Evolutionary conservation across 2,797 vertebrate genomes (phyloP).

Genomic region (Yasuhikotakia modesta): DNA sequence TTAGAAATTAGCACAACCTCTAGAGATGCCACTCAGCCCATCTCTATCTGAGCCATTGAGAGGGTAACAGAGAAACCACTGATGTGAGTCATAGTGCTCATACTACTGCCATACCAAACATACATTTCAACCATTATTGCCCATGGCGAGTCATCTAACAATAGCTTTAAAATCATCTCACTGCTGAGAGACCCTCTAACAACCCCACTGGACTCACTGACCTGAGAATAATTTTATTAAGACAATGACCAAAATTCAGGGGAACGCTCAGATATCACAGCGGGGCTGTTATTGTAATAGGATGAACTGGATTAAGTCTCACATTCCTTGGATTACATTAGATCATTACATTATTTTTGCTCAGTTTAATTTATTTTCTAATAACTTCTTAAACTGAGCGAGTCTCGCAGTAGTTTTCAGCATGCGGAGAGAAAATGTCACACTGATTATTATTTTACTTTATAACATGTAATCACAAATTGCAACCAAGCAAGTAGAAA

Average conservation of each 20-base stretch:
- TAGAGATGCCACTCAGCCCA: slow-evolving; percentile 54
- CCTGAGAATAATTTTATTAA: slow-evolving; percentile 36
- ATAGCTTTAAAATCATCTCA: slow-evolving; percentile 29
- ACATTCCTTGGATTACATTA: too few species aligned
- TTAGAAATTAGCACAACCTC: slow-evolving; percentile 57
- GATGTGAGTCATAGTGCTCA: slow-evolving; percentile 24
- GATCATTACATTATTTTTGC: too few species aligned
- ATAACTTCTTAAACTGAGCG: too few species aligned
- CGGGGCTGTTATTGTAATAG: slow-evolving; percentile 23
- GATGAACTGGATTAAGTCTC: slow-evolving; percentile 14
- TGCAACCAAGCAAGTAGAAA: background rate
- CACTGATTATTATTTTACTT: background rate
- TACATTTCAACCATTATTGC: slow-evolving; percentile 26
- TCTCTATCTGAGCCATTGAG: slow-evolving; percentile 54
- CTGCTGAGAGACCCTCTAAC: slow-evolving; percentile 22
- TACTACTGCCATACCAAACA: background rate
- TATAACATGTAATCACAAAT: too few species aligned
- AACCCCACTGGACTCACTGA: slow-evolving; percentile 36
- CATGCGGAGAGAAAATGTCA: background rate
- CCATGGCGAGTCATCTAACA: slow-evolving; percentile 27
- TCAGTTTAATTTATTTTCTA: too few species aligned
- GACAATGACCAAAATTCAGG: background rate
- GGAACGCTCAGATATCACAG: slow-evolving; percentile 16
- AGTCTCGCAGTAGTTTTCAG: slow-evolving; percentile 11
- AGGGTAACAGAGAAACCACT: background rate